Evolutionary conservation across 2,888 invertebrate species (phyloP), one percentile per base, ranked within the genome.

Genomic region (Nomada lathburiana): DNA sequence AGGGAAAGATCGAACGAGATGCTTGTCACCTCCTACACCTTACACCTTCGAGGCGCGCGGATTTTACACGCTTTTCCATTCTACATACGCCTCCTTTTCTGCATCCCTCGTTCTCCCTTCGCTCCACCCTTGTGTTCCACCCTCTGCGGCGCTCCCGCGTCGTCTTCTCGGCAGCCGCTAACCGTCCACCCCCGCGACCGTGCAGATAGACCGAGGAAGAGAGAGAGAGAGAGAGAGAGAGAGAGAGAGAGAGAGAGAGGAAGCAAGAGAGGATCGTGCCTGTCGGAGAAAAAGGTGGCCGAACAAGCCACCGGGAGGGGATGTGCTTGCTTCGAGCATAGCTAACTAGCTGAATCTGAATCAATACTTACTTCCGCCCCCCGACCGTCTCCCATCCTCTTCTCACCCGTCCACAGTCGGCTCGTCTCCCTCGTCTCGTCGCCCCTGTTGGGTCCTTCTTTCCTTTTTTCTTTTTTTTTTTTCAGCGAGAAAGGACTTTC

Each of bases 321-420:
- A 79, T 84, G 85, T 80, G 89, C 86, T 82, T 87, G 89, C 89
- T 91, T 86, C 86, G 88, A 91, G 92, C 92, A 92, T 92, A 91
- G 92, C 90, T 92, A 92, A 92, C 92, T 91, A 92, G 91, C 91
- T 92, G 92, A 92, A 92, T 92, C 92, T 90, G 92, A 92, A 92
- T 92, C 92, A 92, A 92, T 92, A 92, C 92, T 90, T 88, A 91
- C 91, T 92, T 91, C 89, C 90, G 86, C 85, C 89, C 89, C 86
- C 87, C 76, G 86, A 88, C 88, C 89, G 85, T 84, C 85, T 78
- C 80, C 78, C 79, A 77, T 82, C 85, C 75, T 75, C 69, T 75
- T 68, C 82, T 77, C 76, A 80, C 67, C 63, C 67, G 52, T 42
- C 29, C 44, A 26, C 69, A 60, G 52, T 64, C 69, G 53, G 53